Base-by-base conservation (phyloP, 2,797 vertebrate genomes). In the Halcyon smyrnensis region DNA sequence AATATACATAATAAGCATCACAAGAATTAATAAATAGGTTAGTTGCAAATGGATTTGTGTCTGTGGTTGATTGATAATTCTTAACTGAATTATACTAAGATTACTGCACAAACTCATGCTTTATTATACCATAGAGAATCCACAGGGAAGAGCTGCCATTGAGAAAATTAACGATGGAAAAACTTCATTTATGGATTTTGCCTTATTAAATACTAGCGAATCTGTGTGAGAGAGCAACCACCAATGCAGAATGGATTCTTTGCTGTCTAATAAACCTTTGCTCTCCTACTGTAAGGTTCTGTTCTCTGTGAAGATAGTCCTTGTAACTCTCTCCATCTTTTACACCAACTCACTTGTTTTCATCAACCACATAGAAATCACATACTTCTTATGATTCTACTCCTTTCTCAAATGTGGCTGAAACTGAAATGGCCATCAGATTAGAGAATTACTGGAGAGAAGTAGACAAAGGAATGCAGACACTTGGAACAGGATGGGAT, bases 351-450 rank as follows among this genome's bases (percentile, higher is more conserved):
- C n/a, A 45, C 25, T 74, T 4, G 0, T 89, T 95, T 95, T 89
- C 71, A 83, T 63, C 56, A 95, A 21, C 76, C 39, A 20, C 24
- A 63, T 24, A 84, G 39, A 93, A 84, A 90, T 85, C 48, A 41
- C 30, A 60, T 51, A 60, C 11, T 70, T 87, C 45, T 78, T 24
- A 51, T 65, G 36, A 82, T 84, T 91, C 41, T 41, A 41, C 30
- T 81, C 17, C 9, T 87, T 64, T 91, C 56, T 79, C 39, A 60
- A 80, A 87, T 30, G 48, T 91, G 39, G 18, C 56, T 91, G 79
- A 94, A 92, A 41, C 25, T 32, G 79, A 95, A 97, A 93, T 73
- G 90, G 37, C 69, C 57, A 86, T 32, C 23, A 62, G 54, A 86
- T 92, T 86, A 93, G 65, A 80, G 57, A 93, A 67, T 75, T 88